Conservation (phyloP, 2,113 vertebrate species). For the human region DNA sequence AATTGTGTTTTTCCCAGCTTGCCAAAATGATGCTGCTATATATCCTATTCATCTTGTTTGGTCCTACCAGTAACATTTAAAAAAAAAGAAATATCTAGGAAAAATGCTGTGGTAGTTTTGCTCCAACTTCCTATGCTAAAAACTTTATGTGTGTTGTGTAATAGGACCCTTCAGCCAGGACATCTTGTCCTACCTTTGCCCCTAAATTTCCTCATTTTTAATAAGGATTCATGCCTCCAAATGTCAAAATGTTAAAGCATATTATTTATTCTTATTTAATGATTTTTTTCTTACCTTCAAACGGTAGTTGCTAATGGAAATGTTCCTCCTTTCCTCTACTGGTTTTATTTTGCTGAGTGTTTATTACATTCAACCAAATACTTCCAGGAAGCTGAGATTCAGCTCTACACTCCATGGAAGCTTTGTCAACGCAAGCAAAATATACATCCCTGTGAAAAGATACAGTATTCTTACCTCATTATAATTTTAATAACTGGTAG, state of each 20-base stretch:
- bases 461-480: background rate
- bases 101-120: background rate
- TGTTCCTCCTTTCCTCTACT: background rate
- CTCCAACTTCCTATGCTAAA: background rate
- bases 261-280: background rate
- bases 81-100: background rate
- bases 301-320: background rate
- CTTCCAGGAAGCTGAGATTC: background rate
- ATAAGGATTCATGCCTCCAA: background rate
- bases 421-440: background rate
- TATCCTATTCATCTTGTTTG: background rate
- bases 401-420: background rate
- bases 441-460: background rate
- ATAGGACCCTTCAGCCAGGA: background rate
- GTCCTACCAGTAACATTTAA: background rate
- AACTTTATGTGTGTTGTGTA: background rate
- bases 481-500: background rate
- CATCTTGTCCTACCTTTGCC: background rate
- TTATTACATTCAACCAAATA: background rate
- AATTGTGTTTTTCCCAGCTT: background rate
- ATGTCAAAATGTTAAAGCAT: background rate
- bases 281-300: background rate
- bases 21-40: background rate
- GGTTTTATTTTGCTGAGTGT: background rate
- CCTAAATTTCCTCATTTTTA: background rate